These are phyloP conservation scores for Enteromius afrohamiltoni DNA, from an alignment of 2,797 vertebrate genomes.

Conservation along the genomic window DNA sequence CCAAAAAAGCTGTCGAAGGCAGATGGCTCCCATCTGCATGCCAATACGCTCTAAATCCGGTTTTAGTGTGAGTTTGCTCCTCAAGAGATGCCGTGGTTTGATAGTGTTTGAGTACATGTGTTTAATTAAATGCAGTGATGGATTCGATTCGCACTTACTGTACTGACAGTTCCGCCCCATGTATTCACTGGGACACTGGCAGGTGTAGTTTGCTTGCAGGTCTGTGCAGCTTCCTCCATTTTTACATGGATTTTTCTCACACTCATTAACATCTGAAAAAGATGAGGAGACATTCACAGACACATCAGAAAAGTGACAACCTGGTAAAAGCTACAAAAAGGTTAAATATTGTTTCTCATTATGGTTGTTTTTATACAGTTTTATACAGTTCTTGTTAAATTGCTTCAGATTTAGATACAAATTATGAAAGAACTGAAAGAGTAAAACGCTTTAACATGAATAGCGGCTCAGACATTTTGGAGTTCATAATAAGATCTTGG, in stretches of 20 bases:
- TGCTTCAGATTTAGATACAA: not conserved
- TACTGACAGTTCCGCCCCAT: slow-evolving; percentile 87
- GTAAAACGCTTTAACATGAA: not conserved
- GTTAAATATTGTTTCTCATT: not conserved
- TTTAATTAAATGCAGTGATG: slow-evolving; percentile 23
- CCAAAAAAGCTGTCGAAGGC: not conserved
- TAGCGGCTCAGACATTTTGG: not conserved
- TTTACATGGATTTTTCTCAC: slow-evolving; percentile 83
- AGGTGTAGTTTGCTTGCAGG: slow-evolving; percentile 85
- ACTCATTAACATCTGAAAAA: slow-evolving; percentile 84
- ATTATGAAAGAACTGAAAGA: not conserved
- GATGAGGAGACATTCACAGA: not conserved
- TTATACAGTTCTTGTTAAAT: not conserved
- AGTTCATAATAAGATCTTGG: not conserved
- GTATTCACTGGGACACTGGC: slow-evolving; percentile 85
- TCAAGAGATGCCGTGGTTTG: not conserved
- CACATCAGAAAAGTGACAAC: not conserved
- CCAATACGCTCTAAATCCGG: not conserved
- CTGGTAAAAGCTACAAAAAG: not conserved
- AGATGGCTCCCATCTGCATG: slow-evolving; percentile 18
- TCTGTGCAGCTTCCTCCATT: slow-evolving; percentile 88
- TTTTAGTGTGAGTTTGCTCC: slow-evolving; percentile 9
- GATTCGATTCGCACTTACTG: slow-evolving; percentile 75
- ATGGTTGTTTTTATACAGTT: not conserved
- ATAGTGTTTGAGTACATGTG: not conserved